Conservation (phyloP, 2,113 vertebrate genomes). For the Mustela nigripes region DNA sequence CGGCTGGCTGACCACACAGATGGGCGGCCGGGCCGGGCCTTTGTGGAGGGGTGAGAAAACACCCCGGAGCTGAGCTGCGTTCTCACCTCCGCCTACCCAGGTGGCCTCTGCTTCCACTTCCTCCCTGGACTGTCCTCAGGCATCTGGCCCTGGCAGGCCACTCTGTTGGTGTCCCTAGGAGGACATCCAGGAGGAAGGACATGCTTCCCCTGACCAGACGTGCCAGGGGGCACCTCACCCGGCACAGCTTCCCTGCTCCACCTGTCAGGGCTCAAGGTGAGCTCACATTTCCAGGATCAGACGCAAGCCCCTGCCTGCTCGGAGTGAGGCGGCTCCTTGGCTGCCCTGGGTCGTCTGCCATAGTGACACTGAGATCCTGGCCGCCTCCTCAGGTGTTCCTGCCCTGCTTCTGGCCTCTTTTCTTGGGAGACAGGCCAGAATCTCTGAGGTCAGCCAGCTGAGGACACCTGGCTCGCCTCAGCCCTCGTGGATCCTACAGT, state of each 20-base stretch:
- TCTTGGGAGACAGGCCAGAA: neutral
- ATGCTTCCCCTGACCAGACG: neutral
- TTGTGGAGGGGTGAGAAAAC: constrained; percentile 45
- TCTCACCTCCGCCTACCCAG: neutral
- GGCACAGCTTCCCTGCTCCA: neutral
- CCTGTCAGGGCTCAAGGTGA: neutral
- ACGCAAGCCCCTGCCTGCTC: fast-evolving
- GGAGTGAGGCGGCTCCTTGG: neutral
- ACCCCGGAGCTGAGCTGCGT: neutral
- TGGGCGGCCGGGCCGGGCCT: neutral
- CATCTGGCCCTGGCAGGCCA: neutral
- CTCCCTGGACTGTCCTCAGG: neutral
- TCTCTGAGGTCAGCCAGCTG: fast-evolving
- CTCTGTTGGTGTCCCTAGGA: neutral
- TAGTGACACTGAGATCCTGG: fast-evolving
- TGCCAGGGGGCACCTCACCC: neutral
- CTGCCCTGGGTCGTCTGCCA: neutral
- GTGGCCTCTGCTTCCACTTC: constrained; percentile 29
- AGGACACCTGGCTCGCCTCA: neutral
- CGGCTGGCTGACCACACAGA: neutral
- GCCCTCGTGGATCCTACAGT: fast-evolving
- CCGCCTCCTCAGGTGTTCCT: neutral
- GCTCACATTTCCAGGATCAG: fast-evolving
- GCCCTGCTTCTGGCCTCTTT: neutral
- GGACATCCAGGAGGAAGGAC: neutral